Evolutionary conservation across 2,797 vertebrate genomes (phyloP), one percentile per base, ranked within the genome.

Genomic region (Tamandua tetradactyla): DNA sequence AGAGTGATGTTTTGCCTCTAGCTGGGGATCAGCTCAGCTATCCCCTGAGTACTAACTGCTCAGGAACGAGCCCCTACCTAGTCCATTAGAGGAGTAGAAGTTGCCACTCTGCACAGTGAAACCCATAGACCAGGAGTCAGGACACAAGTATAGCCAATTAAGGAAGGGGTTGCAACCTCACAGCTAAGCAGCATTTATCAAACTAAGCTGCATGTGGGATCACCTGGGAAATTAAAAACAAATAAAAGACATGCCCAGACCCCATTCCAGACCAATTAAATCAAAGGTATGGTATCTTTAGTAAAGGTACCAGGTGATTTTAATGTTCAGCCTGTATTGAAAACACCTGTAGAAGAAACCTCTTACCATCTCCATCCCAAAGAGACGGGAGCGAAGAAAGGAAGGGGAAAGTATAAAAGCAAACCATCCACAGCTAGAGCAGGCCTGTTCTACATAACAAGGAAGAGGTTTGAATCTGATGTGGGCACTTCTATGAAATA

Each of bases 301-400:
- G 40, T 71, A 64, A 82, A 76, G 47, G 15, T 74, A 3, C 5
- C 40, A 83, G 22, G 32, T 78, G 27, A 25, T 83, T 66, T 95
- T 71, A 32, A 27, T 22, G 10, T 87, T 80, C 59, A 74, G 44
- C 22, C 59, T 79, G 92, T 84, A 44, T 3, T 74, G 79, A 92
- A 78, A 95, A 72, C 37, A 40, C 23, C 20, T 78, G 4, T 47
- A 59, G 57, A 55, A 94, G 40, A 83, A 91, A 93, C 49, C 57
- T 57, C 83, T 10, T 42, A 86, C 11, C 23, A n/a, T 49, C 59
- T 86, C 3, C 79, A 88, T 89, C 42, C 74, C 62, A 55, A 75
- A 23, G 37, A 37, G 37, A 55, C 59, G 35, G 52, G 35, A 81
- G 15, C 30, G 69, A 49, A 35, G 57, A 37, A 52, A 68, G 61